Evolutionary conservation across 2,888 invertebrate genomes (phyloP).

Genomic region (Xanthostigma xanthostigma): DNA sequence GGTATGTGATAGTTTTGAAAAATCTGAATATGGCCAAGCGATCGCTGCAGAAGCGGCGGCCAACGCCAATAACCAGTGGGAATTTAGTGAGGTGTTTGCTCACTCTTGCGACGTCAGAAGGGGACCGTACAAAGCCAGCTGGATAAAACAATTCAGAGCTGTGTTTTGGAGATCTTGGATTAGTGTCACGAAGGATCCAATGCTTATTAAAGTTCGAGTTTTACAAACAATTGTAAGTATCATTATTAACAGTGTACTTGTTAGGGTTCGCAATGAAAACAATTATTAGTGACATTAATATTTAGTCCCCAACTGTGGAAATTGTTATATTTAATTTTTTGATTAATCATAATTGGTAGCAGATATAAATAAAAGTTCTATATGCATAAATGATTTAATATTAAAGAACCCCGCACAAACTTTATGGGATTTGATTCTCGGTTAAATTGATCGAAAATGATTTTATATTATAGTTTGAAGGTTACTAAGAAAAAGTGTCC

Average conservation of each 20-base stretch:
- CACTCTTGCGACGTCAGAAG: conserved; percentile 11
- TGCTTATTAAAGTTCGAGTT: conserved; percentile 75
- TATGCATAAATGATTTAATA: too few relatives aligned
- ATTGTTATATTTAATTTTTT: too few relatives aligned
- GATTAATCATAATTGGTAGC: too few relatives aligned
- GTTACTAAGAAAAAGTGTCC: too few relatives aligned
- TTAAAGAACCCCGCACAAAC: too few relatives aligned
- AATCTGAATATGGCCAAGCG: conserved; percentile 44
- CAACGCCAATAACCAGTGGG: conserved; percentile 21
- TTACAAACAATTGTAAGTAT: conserved; percentile 73
- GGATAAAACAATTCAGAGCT: conserved; percentile 77
- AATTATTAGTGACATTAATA: not conserved
- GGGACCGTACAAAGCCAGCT: conserved; percentile 64
- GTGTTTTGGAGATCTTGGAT: conserved; percentile 85
- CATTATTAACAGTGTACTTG: conserved; percentile 3
- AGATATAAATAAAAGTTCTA: too few relatives aligned
- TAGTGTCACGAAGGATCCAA: conserved; percentile 77
- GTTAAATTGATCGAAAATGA: too few relatives aligned
- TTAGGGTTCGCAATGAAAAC: conserved; percentile 2
- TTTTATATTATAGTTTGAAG: too few relatives aligned
- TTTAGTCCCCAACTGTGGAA: too few relatives aligned
- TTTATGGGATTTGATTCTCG: too few relatives aligned
- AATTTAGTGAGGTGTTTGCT: not conserved
- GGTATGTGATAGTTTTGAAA: conserved; percentile 62
- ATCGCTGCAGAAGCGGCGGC: conserved; percentile 41